Evolutionary conservation across 2,888 invertebrate genomes (phyloP).

Genomic region (Clunio marinus): DNA sequence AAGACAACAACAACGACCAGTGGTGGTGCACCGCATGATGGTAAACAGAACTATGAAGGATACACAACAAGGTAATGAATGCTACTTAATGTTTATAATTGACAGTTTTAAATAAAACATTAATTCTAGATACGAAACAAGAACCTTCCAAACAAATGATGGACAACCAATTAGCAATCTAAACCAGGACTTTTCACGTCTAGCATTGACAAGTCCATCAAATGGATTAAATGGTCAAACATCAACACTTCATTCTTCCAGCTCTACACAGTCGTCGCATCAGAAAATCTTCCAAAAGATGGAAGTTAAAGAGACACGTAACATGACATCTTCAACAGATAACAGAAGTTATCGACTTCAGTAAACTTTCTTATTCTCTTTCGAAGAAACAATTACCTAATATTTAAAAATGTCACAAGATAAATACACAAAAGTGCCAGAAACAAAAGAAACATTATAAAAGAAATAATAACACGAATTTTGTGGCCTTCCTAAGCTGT

Average conservation of each 20-base stretch:
- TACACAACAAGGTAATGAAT: constrained; percentile 61
- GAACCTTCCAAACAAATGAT: constrained; percentile 48
- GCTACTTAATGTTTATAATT: constrained; percentile 2
- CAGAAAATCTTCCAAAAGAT: constrained; percentile 32
- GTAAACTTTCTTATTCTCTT: constrained; percentile 41
- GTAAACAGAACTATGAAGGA: constrained; percentile 60
- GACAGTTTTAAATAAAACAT: constrained; percentile 15
- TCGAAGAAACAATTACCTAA: not conserved
- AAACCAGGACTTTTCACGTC: constrained; percentile 49
- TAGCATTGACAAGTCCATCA: constrained; percentile 44
- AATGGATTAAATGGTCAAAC: constrained; percentile 10
- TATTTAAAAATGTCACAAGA: constrained; percentile 5
- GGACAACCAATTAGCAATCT: constrained; percentile 45
- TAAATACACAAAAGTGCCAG: constrained; percentile 2
- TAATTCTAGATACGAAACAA: constrained; percentile 49
- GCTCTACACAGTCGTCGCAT: constrained; percentile 36
- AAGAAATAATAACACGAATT: too few species aligned
- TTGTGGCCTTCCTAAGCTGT: constrained; percentile 29
- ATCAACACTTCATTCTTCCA: constrained; percentile 28
- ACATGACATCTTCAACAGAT: constrained; percentile 8
- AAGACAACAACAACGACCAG: constrained; percentile 43
- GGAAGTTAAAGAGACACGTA: constrained; percentile 32
- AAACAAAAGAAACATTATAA: not conserved
- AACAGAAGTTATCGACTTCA: constrained; percentile 49
- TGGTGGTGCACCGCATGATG: not conserved